These are phyloP conservation scores for Ficedula albicollis DNA, from an alignment of 2,797 vertebrate species.

Conservation along the genomic window DNA sequence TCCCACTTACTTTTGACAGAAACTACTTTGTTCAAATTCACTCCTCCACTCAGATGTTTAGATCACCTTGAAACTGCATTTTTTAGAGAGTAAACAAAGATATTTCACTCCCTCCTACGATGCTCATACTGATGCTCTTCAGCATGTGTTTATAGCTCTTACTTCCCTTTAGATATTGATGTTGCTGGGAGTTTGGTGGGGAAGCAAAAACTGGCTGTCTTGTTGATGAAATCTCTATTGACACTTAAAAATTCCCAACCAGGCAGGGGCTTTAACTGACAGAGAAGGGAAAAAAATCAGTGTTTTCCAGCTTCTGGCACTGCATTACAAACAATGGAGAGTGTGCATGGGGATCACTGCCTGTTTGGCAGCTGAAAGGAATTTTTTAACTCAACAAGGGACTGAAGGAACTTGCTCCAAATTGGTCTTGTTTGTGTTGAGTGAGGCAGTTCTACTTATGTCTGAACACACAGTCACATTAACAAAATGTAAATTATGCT, in stretches of 20 bases:
- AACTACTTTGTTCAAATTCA: slow-evolving; percentile 15
- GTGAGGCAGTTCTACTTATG: not conserved
- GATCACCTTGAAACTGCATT: slow-evolving; percentile 7
- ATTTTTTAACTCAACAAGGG: not conserved
- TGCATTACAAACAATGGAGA: not conserved
- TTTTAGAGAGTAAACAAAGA: slow-evolving; percentile 1
- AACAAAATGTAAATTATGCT: not conserved
- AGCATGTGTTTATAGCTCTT: not conserved
- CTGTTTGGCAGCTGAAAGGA: not conserved
- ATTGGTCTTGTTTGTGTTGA: not conserved
- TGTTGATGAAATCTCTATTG: not conserved
- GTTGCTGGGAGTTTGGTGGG: not conserved
- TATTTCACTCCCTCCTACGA: not conserved
- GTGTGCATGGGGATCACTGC: not conserved
- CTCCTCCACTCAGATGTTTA: not conserved
- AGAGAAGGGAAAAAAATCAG: not conserved
- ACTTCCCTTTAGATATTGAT: not conserved
- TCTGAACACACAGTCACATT: not conserved
- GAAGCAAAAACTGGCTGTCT: not conserved
- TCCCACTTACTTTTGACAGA: not conserved
- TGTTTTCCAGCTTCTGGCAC: slow-evolving; percentile 2
- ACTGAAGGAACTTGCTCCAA: not conserved
- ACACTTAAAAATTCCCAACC: not conserved
- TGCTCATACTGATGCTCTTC: not conserved
- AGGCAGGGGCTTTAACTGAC: not conserved